Percentiles rank a stretch among this genome's conserved stretches.
These are phyloP conservation scores for Anguilla pacifica DNA, from an alignment of 2,797 vertebrate genomes.

Conservation along the genomic window DNA sequence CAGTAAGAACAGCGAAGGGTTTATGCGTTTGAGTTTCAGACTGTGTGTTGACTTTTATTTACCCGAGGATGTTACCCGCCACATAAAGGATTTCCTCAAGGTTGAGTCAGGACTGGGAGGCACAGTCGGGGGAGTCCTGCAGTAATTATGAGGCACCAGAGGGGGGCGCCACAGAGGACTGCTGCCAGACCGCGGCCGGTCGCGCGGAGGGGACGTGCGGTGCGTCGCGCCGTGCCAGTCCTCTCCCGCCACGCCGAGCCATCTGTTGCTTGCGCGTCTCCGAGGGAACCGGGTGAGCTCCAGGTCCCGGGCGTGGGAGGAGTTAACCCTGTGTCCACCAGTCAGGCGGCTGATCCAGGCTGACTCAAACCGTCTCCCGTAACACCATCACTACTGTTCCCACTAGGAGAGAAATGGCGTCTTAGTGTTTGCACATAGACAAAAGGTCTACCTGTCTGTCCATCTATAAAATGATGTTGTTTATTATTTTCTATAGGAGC, in stretches of 20 bases:
- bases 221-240: neutral
- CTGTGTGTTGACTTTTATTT: neutral
- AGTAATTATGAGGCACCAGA: neutral
- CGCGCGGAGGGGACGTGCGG: neutral
- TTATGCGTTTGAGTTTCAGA: neutral
- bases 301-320: neutral
- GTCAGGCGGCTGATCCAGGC: neutral
- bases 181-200: neutral
- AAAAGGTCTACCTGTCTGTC: neutral
- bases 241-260: slow-evolving; percentile 4
- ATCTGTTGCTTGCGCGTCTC: slow-evolving; percentile 32
- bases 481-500: neutral
- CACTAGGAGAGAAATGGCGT: neutral
- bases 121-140: neutral
- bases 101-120: neutral
- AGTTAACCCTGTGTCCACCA: slow-evolving; percentile 6
- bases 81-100: neutral
- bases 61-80: neutral
- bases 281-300: neutral
- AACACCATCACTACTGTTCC: neutral
- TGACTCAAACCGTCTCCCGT: neutral
- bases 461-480: neutral
- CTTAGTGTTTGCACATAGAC: neutral
- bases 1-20: neutral
- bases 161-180: neutral